A percentile compares a stretch with the other conserved stretches of the same genome.
These are phyloP conservation scores for Ostrea edulis DNA, from an alignment of 1,140 invertebrate genomes.

Conservation along the genomic window DNA sequence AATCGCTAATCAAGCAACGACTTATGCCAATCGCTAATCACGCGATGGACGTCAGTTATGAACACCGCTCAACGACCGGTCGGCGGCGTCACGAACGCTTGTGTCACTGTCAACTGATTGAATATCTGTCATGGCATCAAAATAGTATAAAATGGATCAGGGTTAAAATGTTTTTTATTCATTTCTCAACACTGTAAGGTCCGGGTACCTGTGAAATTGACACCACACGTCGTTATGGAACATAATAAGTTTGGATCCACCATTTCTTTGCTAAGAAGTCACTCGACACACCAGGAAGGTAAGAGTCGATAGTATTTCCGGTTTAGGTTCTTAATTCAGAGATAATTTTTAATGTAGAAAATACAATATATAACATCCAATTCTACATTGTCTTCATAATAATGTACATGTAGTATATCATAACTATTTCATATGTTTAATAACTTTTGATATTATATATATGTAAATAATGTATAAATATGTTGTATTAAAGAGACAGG, in stretches of 20 bases:
- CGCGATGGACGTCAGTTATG: not conserved
- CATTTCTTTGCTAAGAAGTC: not conserved
- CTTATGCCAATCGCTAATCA: not conserved
- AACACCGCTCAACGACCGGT: not conserved
- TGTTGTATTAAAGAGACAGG: no score
- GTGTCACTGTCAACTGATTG: not conserved
- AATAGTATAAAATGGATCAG: not conserved
- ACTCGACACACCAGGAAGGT: not conserved
- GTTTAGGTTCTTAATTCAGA: no score
- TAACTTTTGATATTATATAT: no score
- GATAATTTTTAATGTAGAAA: no score
- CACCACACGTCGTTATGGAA: not conserved
- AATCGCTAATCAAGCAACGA: not conserved
- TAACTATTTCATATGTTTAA: no score
- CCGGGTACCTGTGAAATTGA: not conserved
- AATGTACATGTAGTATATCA: no score
- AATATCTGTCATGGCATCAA: not conserved
- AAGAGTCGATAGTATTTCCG: not conserved
- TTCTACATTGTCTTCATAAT: no score
- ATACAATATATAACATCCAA: no score
- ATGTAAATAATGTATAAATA: no score
- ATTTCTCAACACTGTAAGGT: not conserved
- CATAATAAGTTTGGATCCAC: not conserved
- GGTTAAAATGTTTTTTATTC: not conserved
- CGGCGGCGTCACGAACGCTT: not conserved